Base-by-base conservation (phyloP, 2,113 vertebrate species). In the Romanogobio albipinnatus region DNA sequence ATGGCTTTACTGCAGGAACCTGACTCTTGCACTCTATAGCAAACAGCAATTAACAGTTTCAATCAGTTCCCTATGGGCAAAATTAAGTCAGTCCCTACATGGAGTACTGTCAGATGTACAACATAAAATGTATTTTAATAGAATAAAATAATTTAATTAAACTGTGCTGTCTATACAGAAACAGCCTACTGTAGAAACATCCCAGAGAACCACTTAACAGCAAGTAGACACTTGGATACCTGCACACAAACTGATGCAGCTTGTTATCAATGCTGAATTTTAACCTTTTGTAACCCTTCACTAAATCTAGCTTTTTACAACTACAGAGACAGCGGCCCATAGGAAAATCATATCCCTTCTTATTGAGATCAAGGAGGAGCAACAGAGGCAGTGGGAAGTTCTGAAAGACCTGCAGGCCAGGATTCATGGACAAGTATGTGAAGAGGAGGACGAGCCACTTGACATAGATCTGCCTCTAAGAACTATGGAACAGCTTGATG, bases 291-390 rank as follows among this genome's bases (percentile, higher is more conserved):
- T 24, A 3, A 24, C 22, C 24, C 22, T 73, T 47, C 9, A 68
- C 53, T 59, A 45, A 4, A 64, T 80, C 9, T 24, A 53, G 14
- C 19, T 15, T 80, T 26, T 45, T 78, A 39, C 17, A 15, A 4
- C 59, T 74, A 29, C 76, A 91, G 90, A 92, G 85, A 86, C 85
- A 1, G 89, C 81, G 17, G 85, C 90, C 10, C 91, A 91, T 64
- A 76, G 49, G 73, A 91, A 82, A 88, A 92, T 93, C 61, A 87
- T 93, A 24, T 73, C 90, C 19, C 68, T 92, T 4, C 53, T 91
- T 68, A 59, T 91, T 64, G 91, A 91, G 81, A 93, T 93, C 53
- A 92, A 90, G 83, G 91, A 92, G 73, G 91, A 93, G 73, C 92
- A 93, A 73, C 90, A 88, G 81, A 89, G 88, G 81, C 91, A 93